These are phyloP conservation scores for Perca flavescens DNA, from an alignment of 2,113 vertebrate genomes.

Conservation along the genomic window DNA sequence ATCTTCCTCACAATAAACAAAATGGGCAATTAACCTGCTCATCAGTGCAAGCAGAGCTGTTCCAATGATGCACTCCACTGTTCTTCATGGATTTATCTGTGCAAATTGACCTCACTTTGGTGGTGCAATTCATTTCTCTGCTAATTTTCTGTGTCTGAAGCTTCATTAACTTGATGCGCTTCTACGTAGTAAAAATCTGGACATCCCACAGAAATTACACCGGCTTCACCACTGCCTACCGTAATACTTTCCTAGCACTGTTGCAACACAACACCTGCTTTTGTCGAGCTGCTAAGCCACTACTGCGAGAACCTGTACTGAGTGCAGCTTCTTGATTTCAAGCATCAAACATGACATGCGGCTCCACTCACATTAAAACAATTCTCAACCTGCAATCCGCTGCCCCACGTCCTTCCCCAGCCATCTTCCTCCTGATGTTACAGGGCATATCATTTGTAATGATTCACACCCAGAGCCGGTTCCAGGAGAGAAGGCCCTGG, in stretches of 20 bases:
- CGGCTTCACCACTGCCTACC: conserved; percentile 29
- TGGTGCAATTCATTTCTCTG: conserved; percentile 77
- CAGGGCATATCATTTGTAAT: conserved; percentile 84
- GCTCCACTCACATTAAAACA: conserved; percentile 73
- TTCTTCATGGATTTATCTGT: conserved; percentile 81
- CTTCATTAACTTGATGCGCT: conserved; percentile 77
- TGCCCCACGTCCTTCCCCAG: conserved; percentile 46
- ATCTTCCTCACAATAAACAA: conserved; percentile 80
- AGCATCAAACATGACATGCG: conserved; percentile 77
- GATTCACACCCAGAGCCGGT: conserved; percentile 80
- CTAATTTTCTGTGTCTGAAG: conserved; percentile 79
- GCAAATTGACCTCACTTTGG: conserved; percentile 81
- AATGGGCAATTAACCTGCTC: conserved; percentile 82
- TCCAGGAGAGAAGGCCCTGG: conserved; percentile 74
- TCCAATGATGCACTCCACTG: conserved; percentile 66
- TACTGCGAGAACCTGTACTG: conserved; percentile 33
- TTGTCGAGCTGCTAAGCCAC: conserved; percentile 34
- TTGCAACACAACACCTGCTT: conserved; percentile 42
- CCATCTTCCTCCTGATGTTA: conserved; percentile 73
- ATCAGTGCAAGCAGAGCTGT: conserved; percentile 66
- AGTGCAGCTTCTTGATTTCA: conserved; percentile 69
- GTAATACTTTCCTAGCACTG: conserved; percentile 28
- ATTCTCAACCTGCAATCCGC: conserved; percentile 52
- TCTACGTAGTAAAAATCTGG: conserved; percentile 66
- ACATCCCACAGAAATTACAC: conserved; percentile 46